phyloP scores from a whole-genome alignment of 1,140 invertebrate genomes.

The Euwallacea similis region DNA sequence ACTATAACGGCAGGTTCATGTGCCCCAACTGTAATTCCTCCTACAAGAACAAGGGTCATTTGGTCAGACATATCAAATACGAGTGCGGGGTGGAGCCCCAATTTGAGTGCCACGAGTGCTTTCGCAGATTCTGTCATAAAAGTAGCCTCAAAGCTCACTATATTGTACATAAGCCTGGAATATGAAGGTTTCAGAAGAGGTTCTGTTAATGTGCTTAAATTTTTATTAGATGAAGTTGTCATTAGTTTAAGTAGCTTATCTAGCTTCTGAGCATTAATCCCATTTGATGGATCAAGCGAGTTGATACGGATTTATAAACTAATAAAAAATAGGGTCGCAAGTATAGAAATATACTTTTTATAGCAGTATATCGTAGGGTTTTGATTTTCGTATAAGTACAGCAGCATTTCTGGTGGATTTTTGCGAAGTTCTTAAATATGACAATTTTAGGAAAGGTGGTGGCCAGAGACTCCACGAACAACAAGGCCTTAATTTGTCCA shows the following conservation, averaged over 20 bases:
- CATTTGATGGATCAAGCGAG: background rate
- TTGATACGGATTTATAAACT: background rate
- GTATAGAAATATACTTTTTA: too few species aligned
- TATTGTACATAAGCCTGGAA: background rate
- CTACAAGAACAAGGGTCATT: constrained; percentile 46
- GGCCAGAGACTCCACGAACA: too few species aligned
- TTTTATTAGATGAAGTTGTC: background rate
- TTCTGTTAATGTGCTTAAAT: background rate
- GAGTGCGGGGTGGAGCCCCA: constrained; percentile 68
- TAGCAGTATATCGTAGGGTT: too few species aligned
- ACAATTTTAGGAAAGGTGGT: too few species aligned
- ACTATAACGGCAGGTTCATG: constrained; percentile 8
- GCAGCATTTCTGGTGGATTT: too few species aligned
- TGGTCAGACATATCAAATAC: constrained; percentile 65
- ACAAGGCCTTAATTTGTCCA: constrained; percentile 19
- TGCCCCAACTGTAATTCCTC: constrained; percentile 8
- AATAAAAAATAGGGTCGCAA: too few species aligned
- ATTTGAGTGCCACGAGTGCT: constrained; percentile 63
- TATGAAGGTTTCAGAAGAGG: background rate
- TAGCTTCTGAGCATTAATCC: background rate
- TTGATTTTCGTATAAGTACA: too few species aligned
- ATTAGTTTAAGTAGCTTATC: background rate
- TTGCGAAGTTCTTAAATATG: too few species aligned
- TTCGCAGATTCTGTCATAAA: constrained; percentile 45
- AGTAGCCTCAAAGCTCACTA: constrained; percentile 27